Evolutionary conservation across 2,888 invertebrate species (phyloP), one percentile per base, ranked within the genome.

Genomic region (Axea sp.): DNA sequence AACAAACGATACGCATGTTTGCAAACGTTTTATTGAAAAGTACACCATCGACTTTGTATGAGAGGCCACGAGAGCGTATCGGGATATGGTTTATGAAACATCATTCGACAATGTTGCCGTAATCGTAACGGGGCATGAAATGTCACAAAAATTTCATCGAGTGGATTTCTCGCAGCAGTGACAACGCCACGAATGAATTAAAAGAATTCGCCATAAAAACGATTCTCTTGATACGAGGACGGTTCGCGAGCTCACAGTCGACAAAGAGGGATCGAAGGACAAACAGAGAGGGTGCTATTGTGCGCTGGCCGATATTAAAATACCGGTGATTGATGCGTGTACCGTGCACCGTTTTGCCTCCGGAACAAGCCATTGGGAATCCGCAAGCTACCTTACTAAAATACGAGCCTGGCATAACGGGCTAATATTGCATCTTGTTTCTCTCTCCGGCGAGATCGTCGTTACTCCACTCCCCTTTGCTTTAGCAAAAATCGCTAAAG

Each of bases 311-410:
- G 85, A 87, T 87, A 87, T 87, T 87, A 87, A 87, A 87, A 87
- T 87, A 83, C 82, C 82, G 81, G 86, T 87, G 87, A 87, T 87
- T 87, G 87, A 87, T 87, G 87, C 82, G 84, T 84, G 82, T 84
- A 85, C 86, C 87, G 86, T 87, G 87, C 81, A 81, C 79, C 77
- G 81, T 80, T 80, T 80, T 77, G 71, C 73, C 74, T 26, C 43
- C 67, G 67, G 51, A 55, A 76, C 73, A 64, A 57, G 59, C 75
- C 73, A 76, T 76, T 76, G 79, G 78, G 55, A 73, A 75, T 39
- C 73, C 74, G 73, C 72, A 64, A 75, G 78, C 77, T 80, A 80
- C 80, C 81, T 82, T 80, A 78, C 82, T 78, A 79, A 83, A 83
- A 83, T 83, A 83, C 81, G 81, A 77, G 79, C 78, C 76, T 80